phyloP scores from a whole-genome alignment of 2,888 invertebrate species.

The Notodonta ziczac region DNA sequence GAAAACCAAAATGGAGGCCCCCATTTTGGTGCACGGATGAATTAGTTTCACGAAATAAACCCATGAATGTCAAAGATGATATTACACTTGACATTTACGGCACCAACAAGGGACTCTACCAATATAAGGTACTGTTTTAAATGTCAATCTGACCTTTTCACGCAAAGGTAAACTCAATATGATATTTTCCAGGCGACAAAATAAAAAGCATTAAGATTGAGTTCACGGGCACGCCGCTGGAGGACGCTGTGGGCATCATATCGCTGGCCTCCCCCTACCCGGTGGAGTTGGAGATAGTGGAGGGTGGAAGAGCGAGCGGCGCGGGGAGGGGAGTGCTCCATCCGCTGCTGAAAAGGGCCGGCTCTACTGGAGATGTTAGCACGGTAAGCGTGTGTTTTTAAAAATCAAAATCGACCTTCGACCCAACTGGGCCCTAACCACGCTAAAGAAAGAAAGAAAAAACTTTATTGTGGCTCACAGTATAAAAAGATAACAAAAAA shows the following conservation, averaged over 20 bases:
- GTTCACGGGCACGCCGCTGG: constrained; percentile 94
- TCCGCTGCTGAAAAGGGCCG: constrained; percentile 91
- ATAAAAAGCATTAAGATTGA: constrained; percentile 94
- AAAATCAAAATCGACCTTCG: not conserved
- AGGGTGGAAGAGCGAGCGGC: constrained; percentile 68
- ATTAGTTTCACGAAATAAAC: not conserved
- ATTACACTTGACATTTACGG: constrained; percentile 1
- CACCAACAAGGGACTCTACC: not conserved
- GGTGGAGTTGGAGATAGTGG: constrained; percentile 90
- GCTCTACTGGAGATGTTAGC: constrained; percentile 90
- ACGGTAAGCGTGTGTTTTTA: constrained; percentile 72
- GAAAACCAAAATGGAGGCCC: too few species aligned
- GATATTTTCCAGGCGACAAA: constrained; percentile 89
- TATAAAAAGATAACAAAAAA: too few species aligned
- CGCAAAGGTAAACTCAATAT: not conserved
- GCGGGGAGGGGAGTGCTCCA: constrained; percentile 86
- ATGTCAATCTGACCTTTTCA: constrained; percentile 1
- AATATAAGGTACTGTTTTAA: not conserved
- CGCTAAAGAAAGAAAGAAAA: too few species aligned
- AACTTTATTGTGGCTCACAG: too few species aligned
- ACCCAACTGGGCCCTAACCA: too few species aligned
- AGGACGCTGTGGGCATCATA: constrained; percentile 94
- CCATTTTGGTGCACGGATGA: too few species aligned
- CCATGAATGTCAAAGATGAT: not conserved
- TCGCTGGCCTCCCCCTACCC: constrained; percentile 97